A percentile compares a stretch with the other conserved stretches of the same genome.
phyloP scores from a whole-genome alignment of 1,140 invertebrate genomes.

The Asbolus verrucosus region DNA sequence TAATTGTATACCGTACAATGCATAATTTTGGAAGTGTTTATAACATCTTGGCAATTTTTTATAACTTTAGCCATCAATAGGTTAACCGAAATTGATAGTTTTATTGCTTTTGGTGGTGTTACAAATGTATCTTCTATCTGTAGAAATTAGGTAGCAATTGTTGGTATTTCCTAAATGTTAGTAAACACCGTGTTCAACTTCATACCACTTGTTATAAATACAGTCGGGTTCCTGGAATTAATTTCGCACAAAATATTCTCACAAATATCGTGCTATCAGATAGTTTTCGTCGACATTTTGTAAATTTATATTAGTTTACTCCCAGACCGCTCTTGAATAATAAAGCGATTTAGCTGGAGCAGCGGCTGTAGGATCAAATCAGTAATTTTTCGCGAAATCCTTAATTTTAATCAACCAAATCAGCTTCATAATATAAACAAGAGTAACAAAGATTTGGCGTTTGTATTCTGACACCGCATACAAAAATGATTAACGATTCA shows the following conservation, averaged over 20 bases:
- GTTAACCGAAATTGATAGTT: too few relatives aligned
- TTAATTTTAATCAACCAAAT: background rate
- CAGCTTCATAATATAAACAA: too few relatives aligned
- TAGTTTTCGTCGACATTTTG: background rate
- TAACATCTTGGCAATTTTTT: too few relatives aligned
- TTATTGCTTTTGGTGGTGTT: too few relatives aligned
- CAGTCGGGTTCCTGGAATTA: background rate
- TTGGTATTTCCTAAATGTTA: too few relatives aligned
- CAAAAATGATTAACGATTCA: constrained; percentile 34
- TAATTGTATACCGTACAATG: too few relatives aligned
- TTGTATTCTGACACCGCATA: background rate
- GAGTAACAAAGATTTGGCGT: background rate
- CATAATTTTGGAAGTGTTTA: too few relatives aligned
- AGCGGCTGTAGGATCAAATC: background rate
- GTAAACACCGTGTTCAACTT: too few relatives aligned
- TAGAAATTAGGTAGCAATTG: too few relatives aligned
- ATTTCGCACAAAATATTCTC: constrained; percentile 8
- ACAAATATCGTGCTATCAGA: background rate
- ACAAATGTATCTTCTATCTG: too few relatives aligned
- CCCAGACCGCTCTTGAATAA: background rate
- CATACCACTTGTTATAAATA: background rate
- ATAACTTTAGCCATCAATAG: too few relatives aligned
- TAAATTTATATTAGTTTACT: constrained; percentile 8
- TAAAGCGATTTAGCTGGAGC: background rate
- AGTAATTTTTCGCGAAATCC: background rate